phyloP scores from a whole-genome alignment of 1,140 invertebrate species.

The Macrosteles quadrilineatus region DNA sequence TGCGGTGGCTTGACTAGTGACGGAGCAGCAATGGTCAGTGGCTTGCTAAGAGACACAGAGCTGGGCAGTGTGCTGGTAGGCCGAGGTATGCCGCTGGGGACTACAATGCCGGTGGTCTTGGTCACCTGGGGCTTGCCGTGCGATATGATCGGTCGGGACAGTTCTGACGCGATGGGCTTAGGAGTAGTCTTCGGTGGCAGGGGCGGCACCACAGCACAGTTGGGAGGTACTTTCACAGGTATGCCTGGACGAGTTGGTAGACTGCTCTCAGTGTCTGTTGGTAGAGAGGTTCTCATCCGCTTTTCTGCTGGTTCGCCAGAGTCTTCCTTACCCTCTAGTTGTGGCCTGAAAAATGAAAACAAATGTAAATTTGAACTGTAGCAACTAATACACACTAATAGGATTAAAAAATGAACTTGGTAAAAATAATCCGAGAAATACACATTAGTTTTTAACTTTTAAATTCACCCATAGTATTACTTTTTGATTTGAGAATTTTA shows the following conservation, averaged over 20 bases:
- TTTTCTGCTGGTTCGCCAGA: constrained; percentile 31
- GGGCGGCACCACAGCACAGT: constrained; percentile 19
- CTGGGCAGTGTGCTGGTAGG: constrained; percentile 26
- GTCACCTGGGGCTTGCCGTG: constrained; percentile 3
- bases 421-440: not conserved
- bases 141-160: not conserved
- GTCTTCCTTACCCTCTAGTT: constrained; percentile 27
- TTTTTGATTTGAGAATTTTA: no score
- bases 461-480: no score
- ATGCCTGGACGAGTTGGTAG: constrained; percentile 29
- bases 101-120: constrained; percentile 12
- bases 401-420: not conserved
- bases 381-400: not conserved
- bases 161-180: not conserved
- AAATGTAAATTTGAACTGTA: not conserved
- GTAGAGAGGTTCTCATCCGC: constrained; percentile 11
- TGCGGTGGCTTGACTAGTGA: constrained; percentile 31
- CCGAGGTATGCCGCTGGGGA: constrained; percentile 7
- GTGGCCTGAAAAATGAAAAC: not conserved
- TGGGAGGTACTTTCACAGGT: constrained; percentile 23
- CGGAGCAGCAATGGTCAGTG: constrained; percentile 14
- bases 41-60: constrained; percentile 20
- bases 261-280: constrained; percentile 18
- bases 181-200: constrained; percentile 24
- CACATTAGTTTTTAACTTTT: no score